These are phyloP conservation scores for Stenodera caucasica DNA, from an alignment of 2,888 invertebrate genomes.

Conservation along the genomic window DNA sequence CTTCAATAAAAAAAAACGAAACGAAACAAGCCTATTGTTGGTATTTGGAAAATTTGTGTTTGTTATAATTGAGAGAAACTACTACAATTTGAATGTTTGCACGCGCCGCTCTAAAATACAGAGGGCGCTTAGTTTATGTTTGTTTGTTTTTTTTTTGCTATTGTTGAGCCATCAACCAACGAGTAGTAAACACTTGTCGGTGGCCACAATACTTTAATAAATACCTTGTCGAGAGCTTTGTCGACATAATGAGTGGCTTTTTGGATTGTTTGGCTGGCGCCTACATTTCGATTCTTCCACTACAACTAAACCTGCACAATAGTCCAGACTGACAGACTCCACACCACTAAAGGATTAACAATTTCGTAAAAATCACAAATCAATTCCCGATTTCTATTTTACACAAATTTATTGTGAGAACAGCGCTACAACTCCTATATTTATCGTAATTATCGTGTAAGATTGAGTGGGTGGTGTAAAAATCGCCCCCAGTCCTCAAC, in stretches of 20 bases:
- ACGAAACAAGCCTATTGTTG: slow-evolving; percentile 27
- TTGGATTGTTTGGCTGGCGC: slow-evolving; percentile 42
- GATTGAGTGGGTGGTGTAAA: neutral
- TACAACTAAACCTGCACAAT: slow-evolving; percentile 20
- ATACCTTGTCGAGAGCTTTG: slow-evolving; percentile 43
- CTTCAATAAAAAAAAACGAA: no score
- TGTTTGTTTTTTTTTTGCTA: slow-evolving; percentile 38
- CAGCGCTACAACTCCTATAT: neutral
- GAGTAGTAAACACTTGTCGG: slow-evolving; percentile 49
- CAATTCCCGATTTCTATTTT: neutral
- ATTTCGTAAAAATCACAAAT: neutral
- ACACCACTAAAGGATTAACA: slow-evolving; percentile 8
- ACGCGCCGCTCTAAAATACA: no score
- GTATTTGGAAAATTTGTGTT: slow-evolving; percentile 17
- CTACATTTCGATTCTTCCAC: slow-evolving; percentile 33
- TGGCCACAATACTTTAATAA: slow-evolving; percentile 48
- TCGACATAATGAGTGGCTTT: slow-evolving; percentile 47
- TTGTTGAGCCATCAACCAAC: slow-evolving; percentile 41
- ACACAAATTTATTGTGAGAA: neutral
- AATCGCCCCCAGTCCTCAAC: neutral
- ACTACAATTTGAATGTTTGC: slow-evolving; percentile 20
- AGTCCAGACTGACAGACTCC: slow-evolving; percentile 34
- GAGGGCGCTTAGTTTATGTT: no score
- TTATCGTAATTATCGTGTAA: neutral
- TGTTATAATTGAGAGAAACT: slow-evolving; percentile 24